Evolutionary conservation across 1,140 invertebrate species (phyloP).

Genomic region (Leguminivora glycinivorella): DNA sequence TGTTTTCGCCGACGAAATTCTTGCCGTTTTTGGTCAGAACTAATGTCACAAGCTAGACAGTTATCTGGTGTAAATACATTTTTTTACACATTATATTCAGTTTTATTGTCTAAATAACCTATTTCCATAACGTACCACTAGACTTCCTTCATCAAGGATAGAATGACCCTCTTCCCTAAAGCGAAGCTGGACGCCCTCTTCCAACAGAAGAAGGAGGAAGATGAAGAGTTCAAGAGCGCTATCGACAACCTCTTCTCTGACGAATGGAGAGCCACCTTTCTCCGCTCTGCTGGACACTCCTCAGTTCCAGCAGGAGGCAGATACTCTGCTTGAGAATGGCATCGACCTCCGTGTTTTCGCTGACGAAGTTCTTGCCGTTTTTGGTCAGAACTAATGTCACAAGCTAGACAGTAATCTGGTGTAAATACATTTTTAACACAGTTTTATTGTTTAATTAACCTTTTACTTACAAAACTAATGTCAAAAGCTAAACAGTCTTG

Average conservation of each 20-base stretch:
- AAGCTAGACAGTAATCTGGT: no score
- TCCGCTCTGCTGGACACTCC: constrained; percentile 55
- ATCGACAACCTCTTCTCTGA: constrained; percentile 60
- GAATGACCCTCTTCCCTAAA: constrained; percentile 54
- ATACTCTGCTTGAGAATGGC: constrained; percentile 51
- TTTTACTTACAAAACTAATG: no score
- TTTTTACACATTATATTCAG: neutral
- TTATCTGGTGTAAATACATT: neutral
- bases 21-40: constrained; percentile 59
- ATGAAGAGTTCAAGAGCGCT: constrained; percentile 56
- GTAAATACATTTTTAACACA: neutral
- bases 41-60: neutral
- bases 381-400: constrained; percentile 47
- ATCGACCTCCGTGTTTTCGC: constrained; percentile 51
- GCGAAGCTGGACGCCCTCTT: constrained; percentile 57
- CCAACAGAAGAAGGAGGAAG: constrained; percentile 58
- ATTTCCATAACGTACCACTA: neutral
- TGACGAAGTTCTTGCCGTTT: constrained; percentile 52
- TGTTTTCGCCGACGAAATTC: constrained; percentile 47
- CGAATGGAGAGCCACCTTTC: constrained; percentile 52
- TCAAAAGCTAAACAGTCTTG: no score
- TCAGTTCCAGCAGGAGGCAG: constrained; percentile 54
- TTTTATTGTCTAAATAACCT: neutral
- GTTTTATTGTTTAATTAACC: neutral
- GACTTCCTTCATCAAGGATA: constrained; percentile 49